These are phyloP conservation scores for Ceratoteleas bidentatus DNA, from an alignment of 1,140 invertebrate species.

Conservation along the genomic window DNA sequence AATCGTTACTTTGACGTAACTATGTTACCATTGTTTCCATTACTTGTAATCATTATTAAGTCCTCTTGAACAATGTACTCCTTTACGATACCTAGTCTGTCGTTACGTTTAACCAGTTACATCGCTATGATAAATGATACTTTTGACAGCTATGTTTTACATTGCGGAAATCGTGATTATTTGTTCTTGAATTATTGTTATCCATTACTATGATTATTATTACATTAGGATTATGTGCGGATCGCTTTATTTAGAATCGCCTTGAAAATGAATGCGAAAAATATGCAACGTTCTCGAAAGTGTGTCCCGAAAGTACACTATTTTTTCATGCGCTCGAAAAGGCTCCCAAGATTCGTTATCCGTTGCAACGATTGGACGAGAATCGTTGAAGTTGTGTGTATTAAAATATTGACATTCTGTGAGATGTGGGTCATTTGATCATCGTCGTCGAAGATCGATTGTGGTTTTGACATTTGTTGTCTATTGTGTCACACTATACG, in stretches of 20 bases:
- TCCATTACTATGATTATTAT: slow-evolving; percentile 26
- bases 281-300: slow-evolving; percentile 24
- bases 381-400: slow-evolving; percentile 32
- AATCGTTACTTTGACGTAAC: slow-evolving; percentile 10
- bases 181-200: slow-evolving; percentile 18
- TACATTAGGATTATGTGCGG: slow-evolving; percentile 40
- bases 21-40: slow-evolving; percentile 4
- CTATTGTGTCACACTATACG: slow-evolving; percentile 31
- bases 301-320: slow-evolving; percentile 20
- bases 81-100: slow-evolving; percentile 17
- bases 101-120: slow-evolving; percentile 27
- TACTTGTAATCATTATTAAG: slow-evolving; percentile 10
- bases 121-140: slow-evolving; percentile 29
- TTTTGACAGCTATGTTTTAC: slow-evolving; percentile 38
- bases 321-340: slow-evolving; percentile 25
- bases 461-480: slow-evolving; percentile 3
- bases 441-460: slow-evolving; percentile 22
- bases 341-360: slow-evolving; percentile 40
- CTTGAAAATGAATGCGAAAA: slow-evolving; percentile 25
- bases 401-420: slow-evolving; percentile 59
- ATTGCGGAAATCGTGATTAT: slow-evolving; percentile 36
- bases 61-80: slow-evolving; percentile 16
- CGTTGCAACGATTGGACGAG: slow-evolving; percentile 37
- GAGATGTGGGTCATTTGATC: slow-evolving; percentile 40
- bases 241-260: slow-evolving; percentile 43